Percentiles rank a stretch among this genome's conserved stretches.
Evolutionary conservation across 2,888 invertebrate species (phyloP).

Genomic region (Ephialtes manifestator): DNA sequence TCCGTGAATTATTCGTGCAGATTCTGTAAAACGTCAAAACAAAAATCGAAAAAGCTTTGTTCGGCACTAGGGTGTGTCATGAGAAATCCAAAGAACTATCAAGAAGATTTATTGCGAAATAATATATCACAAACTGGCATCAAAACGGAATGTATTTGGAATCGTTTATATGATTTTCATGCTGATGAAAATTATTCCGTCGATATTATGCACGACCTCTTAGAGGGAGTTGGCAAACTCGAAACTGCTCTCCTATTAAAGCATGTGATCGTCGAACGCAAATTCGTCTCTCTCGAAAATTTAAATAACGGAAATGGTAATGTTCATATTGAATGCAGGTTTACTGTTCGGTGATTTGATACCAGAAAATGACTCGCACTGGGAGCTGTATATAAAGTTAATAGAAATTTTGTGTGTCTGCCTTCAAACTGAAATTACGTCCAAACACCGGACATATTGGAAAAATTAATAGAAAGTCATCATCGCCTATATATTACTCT

Average conservation of each 20-base stretch:
- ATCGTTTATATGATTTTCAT: constrained; percentile 68
- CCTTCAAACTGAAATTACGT: constrained; percentile 28
- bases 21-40: constrained; percentile 51
- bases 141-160: constrained; percentile 71
- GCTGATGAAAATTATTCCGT: constrained; percentile 70
- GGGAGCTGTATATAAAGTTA: constrained; percentile 59
- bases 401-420: constrained; percentile 62
- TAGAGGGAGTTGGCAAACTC: constrained; percentile 72
- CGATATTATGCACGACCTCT: constrained; percentile 74
- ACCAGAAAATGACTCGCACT: constrained; percentile 53
- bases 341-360: constrained; percentile 65
- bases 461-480: constrained; percentile 58
- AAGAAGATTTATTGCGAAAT: constrained; percentile 22
- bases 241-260: constrained; percentile 50
- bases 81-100: constrained; percentile 37
- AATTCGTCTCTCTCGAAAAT: constrained; percentile 60
- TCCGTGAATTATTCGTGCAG: constrained; percentile 61
- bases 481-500: constrained; percentile 60
- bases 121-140: constrained; percentile 63
- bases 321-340: constrained; percentile 59
- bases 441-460: constrained; percentile 23
- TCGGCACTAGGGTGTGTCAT: not conserved
- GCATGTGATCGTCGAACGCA: constrained; percentile 51
- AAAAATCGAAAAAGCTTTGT: constrained; percentile 10
- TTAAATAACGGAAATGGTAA: constrained; percentile 64